Conservation (phyloP, 2,888 invertebrate genomes). For the Andrena marginata region DNA sequence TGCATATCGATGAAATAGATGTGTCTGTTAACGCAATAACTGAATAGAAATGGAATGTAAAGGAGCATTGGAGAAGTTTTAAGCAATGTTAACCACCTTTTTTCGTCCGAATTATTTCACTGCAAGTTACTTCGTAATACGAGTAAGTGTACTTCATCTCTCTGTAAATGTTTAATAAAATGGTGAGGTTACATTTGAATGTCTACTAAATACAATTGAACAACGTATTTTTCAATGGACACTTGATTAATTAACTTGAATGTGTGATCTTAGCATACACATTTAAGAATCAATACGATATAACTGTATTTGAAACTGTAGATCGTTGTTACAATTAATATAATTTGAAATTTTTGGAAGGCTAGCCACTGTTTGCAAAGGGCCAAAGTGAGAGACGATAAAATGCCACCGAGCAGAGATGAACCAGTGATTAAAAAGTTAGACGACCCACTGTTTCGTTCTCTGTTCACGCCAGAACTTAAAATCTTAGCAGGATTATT, state of each 20-base stretch:
- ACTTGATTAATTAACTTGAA: neutral
- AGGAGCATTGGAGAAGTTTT: neutral
- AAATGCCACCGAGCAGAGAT: constrained; percentile 85
- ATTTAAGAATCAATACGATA: neutral
- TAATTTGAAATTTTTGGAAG: constrained; percentile 1
- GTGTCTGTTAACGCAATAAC: neutral
- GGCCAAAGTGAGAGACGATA: constrained; percentile 62
- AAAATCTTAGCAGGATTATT: constrained; percentile 90
- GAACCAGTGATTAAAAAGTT: constrained; percentile 91
- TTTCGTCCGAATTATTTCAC: neutral
- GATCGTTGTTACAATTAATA: neutral
- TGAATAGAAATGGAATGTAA: neutral
- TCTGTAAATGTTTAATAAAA: neutral
- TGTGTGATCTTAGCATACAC: neutral
- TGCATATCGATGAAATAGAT: neutral
- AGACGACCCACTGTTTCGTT: constrained; percentile 90
- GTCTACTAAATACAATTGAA: neutral
- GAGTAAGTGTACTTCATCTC: constrained; percentile 3
- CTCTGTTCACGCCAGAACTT: constrained; percentile 94
- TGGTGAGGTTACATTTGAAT: constrained; percentile 14
- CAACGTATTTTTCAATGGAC: too few relatives aligned
- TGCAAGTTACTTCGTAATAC: neutral
- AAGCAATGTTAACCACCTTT: constrained; percentile 11
- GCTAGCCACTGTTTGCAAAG: constrained; percentile 58
- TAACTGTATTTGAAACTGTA: neutral